Evolutionary conservation across 2,888 invertebrate species (phyloP), one percentile per base, ranked within the genome.

Genomic region (Stramonita haemastoma): DNA sequence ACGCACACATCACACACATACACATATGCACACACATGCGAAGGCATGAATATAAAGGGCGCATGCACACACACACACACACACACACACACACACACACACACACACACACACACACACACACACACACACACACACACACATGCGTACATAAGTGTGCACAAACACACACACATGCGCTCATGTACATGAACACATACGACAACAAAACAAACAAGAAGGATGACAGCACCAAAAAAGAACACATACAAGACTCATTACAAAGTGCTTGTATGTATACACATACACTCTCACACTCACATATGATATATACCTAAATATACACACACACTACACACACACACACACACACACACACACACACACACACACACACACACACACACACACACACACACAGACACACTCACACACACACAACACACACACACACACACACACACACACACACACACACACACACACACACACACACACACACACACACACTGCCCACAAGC

Each of bases 111-210:
- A 83, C 8, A 36, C 81, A 83, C 29, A n/a, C n/a, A n/a, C n/a
- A n/a, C n/a, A n/a, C n/a, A n/a, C n/a, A n/a, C n/a, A n/a, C 8
- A 0, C 73, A 73, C 15, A 77, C 77, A 77, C 8, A 77, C 29
- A 77, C 29, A 77, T n/a, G n/a, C n/a, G n/a, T n/a, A n/a, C n/a
- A n/a, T n/a, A n/a, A n/a, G n/a, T 32, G 11, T 32, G 70, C 73
- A 66, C 87, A 87, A 19, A 46, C 56, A 86, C 66, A 87, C 70
- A 87, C 79, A 87, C 87, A 87, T 60, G 29, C 73, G 57, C 81
- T 57, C 81, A 83, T 32, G 83, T 13, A 13, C 66, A 17, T 60
- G 87, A 6, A 79, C 81, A 79, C 60, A 15, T n/a, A n/a, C 81
- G 5, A 17, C 5, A 26, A 17, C 15, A 73, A 26, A 8, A 26